Conservation (phyloP, 2,888 invertebrate genomes). For the Pandemis cinnamomeana region DNA sequence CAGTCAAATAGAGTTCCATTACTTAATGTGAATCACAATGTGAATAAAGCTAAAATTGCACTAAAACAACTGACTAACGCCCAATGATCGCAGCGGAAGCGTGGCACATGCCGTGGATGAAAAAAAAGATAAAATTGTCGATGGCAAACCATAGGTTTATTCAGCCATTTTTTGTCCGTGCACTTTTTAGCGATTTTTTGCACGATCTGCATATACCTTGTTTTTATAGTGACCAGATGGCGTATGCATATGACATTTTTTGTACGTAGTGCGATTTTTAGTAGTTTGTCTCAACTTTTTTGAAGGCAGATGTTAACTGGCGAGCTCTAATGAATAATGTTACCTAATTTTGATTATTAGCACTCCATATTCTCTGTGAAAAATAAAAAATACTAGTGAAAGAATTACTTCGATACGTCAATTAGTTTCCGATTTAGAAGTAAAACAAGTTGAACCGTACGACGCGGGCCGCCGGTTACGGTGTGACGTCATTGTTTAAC, state of each 20-base stretch:
- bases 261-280: constrained; percentile 77
- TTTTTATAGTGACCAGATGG: constrained; percentile 80
- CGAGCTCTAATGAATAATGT: too few relatives aligned
- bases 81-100: constrained; percentile 59
- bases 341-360: too few relatives aligned
- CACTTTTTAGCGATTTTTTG: constrained; percentile 77
- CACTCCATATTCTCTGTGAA: too few relatives aligned
- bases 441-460: too few relatives aligned
- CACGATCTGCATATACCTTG: constrained; percentile 61
- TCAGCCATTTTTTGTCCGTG: constrained; percentile 55
- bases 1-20: background rate
- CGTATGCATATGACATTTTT: constrained; percentile 84
- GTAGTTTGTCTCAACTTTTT: constrained; percentile 74
- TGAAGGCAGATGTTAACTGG: constrained; percentile 73
- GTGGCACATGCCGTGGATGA: constrained; percentile 73
- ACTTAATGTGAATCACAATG: background rate
- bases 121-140: constrained; percentile 59
- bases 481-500: too few relatives aligned
- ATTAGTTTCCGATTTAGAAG: too few relatives aligned
- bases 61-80: constrained; percentile 34
- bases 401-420: too few relatives aligned
- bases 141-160: constrained; percentile 61
- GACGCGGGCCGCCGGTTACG: too few relatives aligned
- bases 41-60: constrained; percentile 20
- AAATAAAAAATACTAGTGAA: too few relatives aligned